These are phyloP conservation scores for Dascillus cervinus DNA, from an alignment of 2,888 invertebrate species.

Conservation along the genomic window DNA sequence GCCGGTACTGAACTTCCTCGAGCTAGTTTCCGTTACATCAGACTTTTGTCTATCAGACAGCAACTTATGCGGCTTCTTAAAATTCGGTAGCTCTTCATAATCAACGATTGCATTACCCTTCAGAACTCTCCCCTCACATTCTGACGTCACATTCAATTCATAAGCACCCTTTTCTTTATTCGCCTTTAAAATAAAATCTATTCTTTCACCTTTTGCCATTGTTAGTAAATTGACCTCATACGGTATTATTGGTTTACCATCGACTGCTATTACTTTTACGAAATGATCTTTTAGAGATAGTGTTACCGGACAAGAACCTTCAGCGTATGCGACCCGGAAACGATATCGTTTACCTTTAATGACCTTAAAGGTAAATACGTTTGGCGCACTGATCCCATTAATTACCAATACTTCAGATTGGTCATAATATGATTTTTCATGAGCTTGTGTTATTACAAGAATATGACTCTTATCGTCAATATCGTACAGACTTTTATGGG, in stretches of 20 bases:
- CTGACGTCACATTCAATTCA: conserved; percentile 52
- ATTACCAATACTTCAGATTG: conserved; percentile 48
- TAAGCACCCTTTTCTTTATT: conserved; percentile 51
- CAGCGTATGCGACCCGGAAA: conserved; percentile 59
- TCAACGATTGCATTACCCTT: conserved; percentile 49
- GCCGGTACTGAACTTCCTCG: conserved; percentile 31
- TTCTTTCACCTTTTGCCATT: conserved; percentile 64
- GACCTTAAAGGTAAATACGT: conserved; percentile 45
- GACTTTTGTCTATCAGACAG: neutral
- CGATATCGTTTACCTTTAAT: conserved; percentile 54
- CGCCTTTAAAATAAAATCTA: conserved; percentile 65
- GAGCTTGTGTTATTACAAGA: conserved; percentile 63
- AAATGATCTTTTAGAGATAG: conserved; percentile 58
- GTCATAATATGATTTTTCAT: conserved; percentile 40
- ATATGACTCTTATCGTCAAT: conserved; percentile 62
- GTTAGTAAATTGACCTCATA: conserved; percentile 50
- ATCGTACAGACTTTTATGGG: conserved; percentile 58
- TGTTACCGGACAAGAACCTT: conserved; percentile 62
- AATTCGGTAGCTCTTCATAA: conserved; percentile 26
- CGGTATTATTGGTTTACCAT: conserved; percentile 59
- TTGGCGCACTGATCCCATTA: conserved; percentile 54
- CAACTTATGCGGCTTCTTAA: neutral
- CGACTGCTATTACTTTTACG: conserved; percentile 59
- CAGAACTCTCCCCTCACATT: conserved; percentile 45
- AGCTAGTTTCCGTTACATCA: neutral